Evolutionary conservation across 2,888 invertebrate species (phyloP).

Genomic region (Toxonevra muliebris): DNA sequence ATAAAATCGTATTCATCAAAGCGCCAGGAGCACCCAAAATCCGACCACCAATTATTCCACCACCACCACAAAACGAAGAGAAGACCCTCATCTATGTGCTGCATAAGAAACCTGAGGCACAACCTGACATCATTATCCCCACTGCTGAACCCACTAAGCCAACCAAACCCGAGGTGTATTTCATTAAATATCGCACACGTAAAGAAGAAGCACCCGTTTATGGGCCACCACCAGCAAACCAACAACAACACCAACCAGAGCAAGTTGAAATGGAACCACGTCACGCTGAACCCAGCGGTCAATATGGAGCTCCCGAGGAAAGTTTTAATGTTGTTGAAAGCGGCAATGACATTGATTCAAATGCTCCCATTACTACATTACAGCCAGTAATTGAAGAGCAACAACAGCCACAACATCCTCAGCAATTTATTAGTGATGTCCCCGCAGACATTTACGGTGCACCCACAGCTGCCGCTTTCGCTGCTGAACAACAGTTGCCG

Average conservation of each 20-base stretch:
- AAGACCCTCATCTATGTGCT: conserved; percentile 88
- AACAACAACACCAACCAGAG: conserved; percentile 39
- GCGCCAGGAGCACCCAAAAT: conserved; percentile 83
- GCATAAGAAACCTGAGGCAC: conserved; percentile 86
- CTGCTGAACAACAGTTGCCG: conserved; percentile 46
- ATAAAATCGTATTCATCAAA: conserved; percentile 92
- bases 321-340: conserved; percentile 25
- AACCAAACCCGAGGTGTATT: conserved; percentile 88
- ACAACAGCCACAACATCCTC: conserved; percentile 30
- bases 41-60: conserved; percentile 79
- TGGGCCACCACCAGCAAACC: conserved; percentile 52
- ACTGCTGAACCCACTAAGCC: conserved; percentile 81
- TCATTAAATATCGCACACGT: conserved; percentile 69
- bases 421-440: conserved; percentile 41
- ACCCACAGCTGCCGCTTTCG: conserved; percentile 47
- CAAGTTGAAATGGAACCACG: conserved; percentile 45
- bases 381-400: conserved; percentile 40
- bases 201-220: conserved; percentile 58
- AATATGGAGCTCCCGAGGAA: conserved; percentile 27
- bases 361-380: conserved; percentile 47
- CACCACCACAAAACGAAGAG: conserved; percentile 82
- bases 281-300: conserved; percentile 30
- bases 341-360: conserved; percentile 42
- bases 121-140: conserved; percentile 80
- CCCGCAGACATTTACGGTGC: conserved; percentile 46